Conservation (phyloP, 1,140 invertebrate species). For the Pseudomyrmex concolor region DNA sequence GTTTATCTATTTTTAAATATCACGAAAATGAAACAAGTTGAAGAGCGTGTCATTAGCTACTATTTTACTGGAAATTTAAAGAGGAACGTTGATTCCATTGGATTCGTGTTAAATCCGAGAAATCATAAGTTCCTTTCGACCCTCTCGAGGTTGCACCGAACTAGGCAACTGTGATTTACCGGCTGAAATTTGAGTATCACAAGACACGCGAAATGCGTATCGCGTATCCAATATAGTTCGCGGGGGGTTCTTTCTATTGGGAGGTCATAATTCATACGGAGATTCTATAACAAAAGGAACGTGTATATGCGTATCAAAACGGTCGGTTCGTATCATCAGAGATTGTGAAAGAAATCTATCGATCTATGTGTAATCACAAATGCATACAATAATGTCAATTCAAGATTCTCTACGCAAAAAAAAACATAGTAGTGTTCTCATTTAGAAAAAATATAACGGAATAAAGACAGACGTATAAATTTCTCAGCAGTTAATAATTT, state of each 20-base stretch:
- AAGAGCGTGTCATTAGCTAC: not conserved
- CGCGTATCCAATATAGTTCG: slow-evolving; percentile 73
- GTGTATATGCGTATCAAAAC: slow-evolving; percentile 38
- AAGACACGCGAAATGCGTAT: slow-evolving; percentile 76
- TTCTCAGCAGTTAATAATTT: not conserved
- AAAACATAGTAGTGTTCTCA: slow-evolving; percentile 7
- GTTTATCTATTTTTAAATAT: too few relatives aligned
- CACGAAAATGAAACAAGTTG: not conserved
- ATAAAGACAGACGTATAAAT: not conserved
- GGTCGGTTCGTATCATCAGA: slow-evolving; percentile 40
- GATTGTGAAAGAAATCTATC: slow-evolving; percentile 52
- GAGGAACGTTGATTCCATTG: slow-evolving; percentile 35
- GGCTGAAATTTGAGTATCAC: slow-evolving; percentile 74
- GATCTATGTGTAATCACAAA: slow-evolving; percentile 25
- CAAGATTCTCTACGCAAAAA: not conserved
- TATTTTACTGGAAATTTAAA: slow-evolving; percentile 19
- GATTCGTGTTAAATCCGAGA: slow-evolving; percentile 45
- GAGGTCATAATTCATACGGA: slow-evolving; percentile 67
- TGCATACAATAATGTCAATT: slow-evolving; percentile 23
- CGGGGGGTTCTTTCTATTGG: slow-evolving; percentile 66
- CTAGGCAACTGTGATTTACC: slow-evolving; percentile 69
- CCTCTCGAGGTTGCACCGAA: slow-evolving; percentile 59
- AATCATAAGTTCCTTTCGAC: slow-evolving; percentile 57
- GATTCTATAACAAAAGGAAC: slow-evolving; percentile 65
- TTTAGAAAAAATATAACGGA: slow-evolving; percentile 1